phyloP scores from a whole-genome alignment of 2,888 invertebrate genomes.

The Steromphala cineraria region DNA sequence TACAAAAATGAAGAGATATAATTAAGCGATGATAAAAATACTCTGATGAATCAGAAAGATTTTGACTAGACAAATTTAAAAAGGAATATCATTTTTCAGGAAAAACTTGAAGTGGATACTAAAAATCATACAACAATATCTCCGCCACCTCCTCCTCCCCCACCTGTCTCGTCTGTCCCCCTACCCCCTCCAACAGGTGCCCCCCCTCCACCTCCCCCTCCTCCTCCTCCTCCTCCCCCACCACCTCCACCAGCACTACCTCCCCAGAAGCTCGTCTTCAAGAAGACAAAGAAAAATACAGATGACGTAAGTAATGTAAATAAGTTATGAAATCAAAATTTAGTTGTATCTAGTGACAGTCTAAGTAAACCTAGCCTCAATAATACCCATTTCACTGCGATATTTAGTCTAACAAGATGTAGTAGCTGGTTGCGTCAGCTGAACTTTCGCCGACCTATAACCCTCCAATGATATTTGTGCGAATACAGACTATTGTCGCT shows the following conservation, averaged over 20 bases:
- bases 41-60: no score
- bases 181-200: constrained; percentile 32
- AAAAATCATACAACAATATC: not conserved
- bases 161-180: not conserved
- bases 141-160: not conserved
- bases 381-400: no score
- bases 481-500: no score
- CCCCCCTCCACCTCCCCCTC: constrained; percentile 41
- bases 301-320: not conserved
- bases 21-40: no score
- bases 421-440: no score
- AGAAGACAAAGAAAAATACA: not conserved
- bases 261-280: not conserved
- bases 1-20: no score
- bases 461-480: no score
- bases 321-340: not conserved
- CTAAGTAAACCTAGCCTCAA: no score
- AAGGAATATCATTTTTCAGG: not conserved
- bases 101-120: not conserved
- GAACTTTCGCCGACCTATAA: no score
- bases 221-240: constrained; percentile 31
- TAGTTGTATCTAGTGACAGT: no score
- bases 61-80: no score
- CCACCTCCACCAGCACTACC: constrained; percentile 16
- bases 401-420: no score